phyloP scores from a whole-genome alignment of 2,797 vertebrate species.

The Triplophysa bombifrons region DNA sequence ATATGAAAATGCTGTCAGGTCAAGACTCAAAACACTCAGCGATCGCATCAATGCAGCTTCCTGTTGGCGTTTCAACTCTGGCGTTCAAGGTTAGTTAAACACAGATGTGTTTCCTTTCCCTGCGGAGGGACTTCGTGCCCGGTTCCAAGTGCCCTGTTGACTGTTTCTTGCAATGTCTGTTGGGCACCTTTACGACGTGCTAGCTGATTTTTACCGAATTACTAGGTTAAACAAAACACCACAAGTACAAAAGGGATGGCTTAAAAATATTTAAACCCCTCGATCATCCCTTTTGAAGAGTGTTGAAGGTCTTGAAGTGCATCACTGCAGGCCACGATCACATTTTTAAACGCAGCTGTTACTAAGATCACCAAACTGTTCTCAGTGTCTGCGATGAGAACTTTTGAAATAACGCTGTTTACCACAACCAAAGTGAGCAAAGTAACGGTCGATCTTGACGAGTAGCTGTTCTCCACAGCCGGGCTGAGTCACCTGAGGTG shows the following conservation, averaged over 20 bases:
- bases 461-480: not conserved
- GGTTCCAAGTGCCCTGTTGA: conserved; percentile 25
- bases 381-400: not conserved
- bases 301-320: not conserved
- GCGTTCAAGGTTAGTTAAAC: conserved; percentile 40
- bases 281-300: not conserved
- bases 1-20: conserved; percentile 16
- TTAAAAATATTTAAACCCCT: not conserved
- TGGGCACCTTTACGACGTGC: not conserved
- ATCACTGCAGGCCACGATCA: not conserved
- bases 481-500: not conserved
- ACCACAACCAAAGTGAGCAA: not conserved
- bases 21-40: conserved; percentile 29
- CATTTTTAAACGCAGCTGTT: conserved; percentile 11
- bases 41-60: conserved; percentile 28
- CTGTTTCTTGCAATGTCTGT: conserved; percentile 14
- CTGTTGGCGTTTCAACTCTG: conserved; percentile 6
- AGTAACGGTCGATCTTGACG: not conserved
- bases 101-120: conserved; percentile 39
- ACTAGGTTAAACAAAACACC: not conserved
- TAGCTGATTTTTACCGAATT: not conserved
- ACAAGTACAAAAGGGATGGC: not conserved
- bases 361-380: conserved; percentile 4
- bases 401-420: not conserved
- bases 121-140: not conserved